Evolutionary conservation across 1,140 invertebrate genomes (phyloP).

Genomic region (Drosophila albomicans): DNA sequence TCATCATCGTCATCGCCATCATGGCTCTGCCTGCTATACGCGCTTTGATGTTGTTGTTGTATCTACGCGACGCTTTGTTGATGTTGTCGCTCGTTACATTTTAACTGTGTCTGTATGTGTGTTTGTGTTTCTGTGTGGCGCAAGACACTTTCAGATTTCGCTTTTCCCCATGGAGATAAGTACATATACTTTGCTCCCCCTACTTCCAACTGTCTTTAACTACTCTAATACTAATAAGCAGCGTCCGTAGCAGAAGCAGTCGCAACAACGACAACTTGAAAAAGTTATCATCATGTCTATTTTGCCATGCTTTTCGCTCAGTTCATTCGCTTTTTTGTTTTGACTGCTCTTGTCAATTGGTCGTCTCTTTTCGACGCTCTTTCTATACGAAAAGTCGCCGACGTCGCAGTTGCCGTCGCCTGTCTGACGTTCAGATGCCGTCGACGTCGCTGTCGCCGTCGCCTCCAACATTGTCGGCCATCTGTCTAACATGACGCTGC

Average conservation of each 20-base stretch:
- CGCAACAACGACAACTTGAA: constrained; percentile 26
- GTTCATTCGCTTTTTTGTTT: constrained; percentile 77
- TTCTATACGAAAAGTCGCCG: constrained; percentile 73
- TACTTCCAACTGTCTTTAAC: background rate
- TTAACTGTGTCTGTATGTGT: constrained; percentile 9
- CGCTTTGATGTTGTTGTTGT: constrained; percentile 34
- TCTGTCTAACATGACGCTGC: constrained; percentile 58
- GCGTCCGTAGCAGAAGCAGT: constrained; percentile 19
- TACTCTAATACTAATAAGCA: constrained; percentile 25
- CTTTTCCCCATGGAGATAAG: constrained; percentile 25
- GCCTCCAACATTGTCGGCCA: constrained; percentile 46
- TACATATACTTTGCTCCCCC: background rate
- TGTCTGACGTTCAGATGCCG: constrained; percentile 56
- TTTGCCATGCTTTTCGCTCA: constrained; percentile 46
- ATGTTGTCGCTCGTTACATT: constrained; percentile 42
- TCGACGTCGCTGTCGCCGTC: constrained; percentile 6
- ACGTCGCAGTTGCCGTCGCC: constrained; percentile 34
- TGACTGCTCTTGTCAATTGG: constrained; percentile 59
- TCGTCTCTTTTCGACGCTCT: constrained; percentile 61
- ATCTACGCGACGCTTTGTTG: constrained; percentile 47
- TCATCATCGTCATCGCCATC: constrained; percentile 42
- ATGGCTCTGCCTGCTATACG: constrained; percentile 52
- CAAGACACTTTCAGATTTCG: constrained; percentile 51
- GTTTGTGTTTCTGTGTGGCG: background rate
- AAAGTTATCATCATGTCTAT: constrained; percentile 45